Evolutionary conservation across 2,888 invertebrate species (phyloP), one percentile per base, ranked within the genome.

Genomic region (Diarsia brunnea): DNA sequence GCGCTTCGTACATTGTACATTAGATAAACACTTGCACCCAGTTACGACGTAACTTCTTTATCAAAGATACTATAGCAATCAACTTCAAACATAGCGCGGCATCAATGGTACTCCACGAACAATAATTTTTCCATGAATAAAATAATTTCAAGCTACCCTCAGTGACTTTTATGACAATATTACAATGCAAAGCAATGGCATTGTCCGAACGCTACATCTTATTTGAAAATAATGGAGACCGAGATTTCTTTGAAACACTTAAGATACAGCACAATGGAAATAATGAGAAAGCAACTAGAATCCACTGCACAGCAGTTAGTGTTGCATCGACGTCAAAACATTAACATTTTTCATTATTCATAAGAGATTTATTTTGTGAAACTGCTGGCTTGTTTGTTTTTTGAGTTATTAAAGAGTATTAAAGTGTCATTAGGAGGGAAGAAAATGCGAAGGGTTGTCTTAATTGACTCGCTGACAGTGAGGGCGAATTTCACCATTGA

Each of bases 211-310:
- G 53, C 64, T 69, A 84, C 66, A 65, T 86, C 82, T 78, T 77
- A 80, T 76, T 82, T 77, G 75, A 80, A 75, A 84, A 79, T 86
- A 86, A 78, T 73, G 72, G 67, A 79, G 66, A 78, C 73, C 27
- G 61, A 82, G 77, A 73, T 71, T 80, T 75, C 85, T 80, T 78
- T 83, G 70, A 75, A 80, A 81, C 78, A 78, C 82, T 87, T 84
- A 83, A 81, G 81, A 88, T 79, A 81, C 83, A 83, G 78, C 58
- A 88, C 82, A 88, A 85, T 87, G 47, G 72, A 75, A 88, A 88
- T 88, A 88, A 88, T 87, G 83, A 88, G 87, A 81, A 75, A 53
- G 68, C 49, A 76, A 63, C 70, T 43, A 69, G 75, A 66, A 73
- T 66, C 69, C 55, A 65, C 38, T 72, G 74, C 78, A 73, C 38